Evolutionary conservation across 2,113 vertebrate genomes (phyloP), one percentile per base, ranked within the genome.

Genomic region (Peromyscus polionotus): DNA sequence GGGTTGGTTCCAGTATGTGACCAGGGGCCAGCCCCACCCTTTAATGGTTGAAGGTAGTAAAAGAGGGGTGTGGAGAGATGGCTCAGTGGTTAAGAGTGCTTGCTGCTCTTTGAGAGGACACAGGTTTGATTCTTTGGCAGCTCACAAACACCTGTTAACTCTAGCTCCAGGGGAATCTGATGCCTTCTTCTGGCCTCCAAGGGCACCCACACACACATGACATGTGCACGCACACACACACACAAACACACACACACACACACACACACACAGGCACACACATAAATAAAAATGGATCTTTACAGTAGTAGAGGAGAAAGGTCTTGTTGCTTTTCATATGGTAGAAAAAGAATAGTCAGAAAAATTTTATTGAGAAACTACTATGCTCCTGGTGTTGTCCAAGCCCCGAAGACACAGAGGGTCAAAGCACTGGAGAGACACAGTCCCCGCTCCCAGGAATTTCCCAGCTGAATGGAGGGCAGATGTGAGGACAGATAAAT

Each of bases 161-260:
- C n/a, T 63, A 63, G n/a, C 20, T 59, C 36, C 22, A 26, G 36
- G 36, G 19, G 80, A 83, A 61, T 4, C 11, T 16, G 80, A 83
- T 59, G 20, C 11, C 54, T 11, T 39, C 54, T 83, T 83, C 57
- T 61, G 36, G 80, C n/a, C 36, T 61, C 36, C 12, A 39, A n/a
- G 19, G 54, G 20, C 33, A 81, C 36, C 33, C 3, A 4, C 36
- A 81, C 33, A 81, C 36, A 59, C 11, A 22, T 57, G 28, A 31
- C 48, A 19, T 3, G 1, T 5, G 1, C 26, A 22, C 2, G 14
- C 2, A 7, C 42, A 28, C 4, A 26, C 17, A 51, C 28, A 17
- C 3, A 45, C 39, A 51, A 2, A 73, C 20, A 76, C 24, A 28
- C 12, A 45, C 5, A 76, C 42, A 76, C 2, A 73, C 39, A 75